A percentile compares a stretch with the other conserved stretches of the same genome.
These are phyloP conservation scores for Orientallactaga sibirica DNA, from an alignment of 2,797 vertebrate species.

Conservation along the genomic window DNA sequence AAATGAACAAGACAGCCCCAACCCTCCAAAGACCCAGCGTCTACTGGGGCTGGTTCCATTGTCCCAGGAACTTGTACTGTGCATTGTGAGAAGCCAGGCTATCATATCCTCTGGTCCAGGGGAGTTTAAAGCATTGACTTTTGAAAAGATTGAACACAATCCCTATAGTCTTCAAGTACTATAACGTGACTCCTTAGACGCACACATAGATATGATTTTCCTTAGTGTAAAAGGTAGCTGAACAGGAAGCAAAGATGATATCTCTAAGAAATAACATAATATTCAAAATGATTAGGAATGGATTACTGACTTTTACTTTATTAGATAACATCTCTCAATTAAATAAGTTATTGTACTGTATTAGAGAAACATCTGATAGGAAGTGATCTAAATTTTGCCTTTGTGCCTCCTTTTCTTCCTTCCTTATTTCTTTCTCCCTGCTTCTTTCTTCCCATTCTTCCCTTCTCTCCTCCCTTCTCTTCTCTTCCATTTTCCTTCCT, in stretches of 20 bases:
- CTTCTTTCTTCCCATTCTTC: background rate
- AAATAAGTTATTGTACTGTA: constrained; percentile 77
- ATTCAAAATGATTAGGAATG: constrained; percentile 33
- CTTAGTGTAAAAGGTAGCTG: constrained; percentile 61
- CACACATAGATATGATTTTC: constrained; percentile 28
- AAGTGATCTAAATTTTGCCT: constrained; percentile 67
- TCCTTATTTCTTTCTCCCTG: background rate
- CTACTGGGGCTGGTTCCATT: background rate
- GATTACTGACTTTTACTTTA: constrained; percentile 68
- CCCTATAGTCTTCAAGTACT: constrained; percentile 50
- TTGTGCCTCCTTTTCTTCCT: background rate
- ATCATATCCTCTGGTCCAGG: constrained; percentile 24
- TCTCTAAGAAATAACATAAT: constrained; percentile 61
- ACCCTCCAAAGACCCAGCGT: constrained; percentile 3
- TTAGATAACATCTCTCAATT: constrained; percentile 63
- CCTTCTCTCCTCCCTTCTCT: too few relatives aligned
- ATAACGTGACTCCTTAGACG: constrained; percentile 22
- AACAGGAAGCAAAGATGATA: constrained; percentile 43
- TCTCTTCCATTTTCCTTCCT: rapidly evolving
- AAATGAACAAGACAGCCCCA: constrained; percentile 5
- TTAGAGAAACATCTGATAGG: constrained; percentile 62
- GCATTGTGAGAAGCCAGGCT: constrained; percentile 22
- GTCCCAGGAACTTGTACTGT: constrained; percentile 14
- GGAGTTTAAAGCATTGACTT: background rate
- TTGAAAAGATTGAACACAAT: constrained; percentile 36